A percentile compares a stretch with the other conserved stretches of the same genome.
Conservation (phyloP, 23 tunicate species). For the Styela clava region DNA sequence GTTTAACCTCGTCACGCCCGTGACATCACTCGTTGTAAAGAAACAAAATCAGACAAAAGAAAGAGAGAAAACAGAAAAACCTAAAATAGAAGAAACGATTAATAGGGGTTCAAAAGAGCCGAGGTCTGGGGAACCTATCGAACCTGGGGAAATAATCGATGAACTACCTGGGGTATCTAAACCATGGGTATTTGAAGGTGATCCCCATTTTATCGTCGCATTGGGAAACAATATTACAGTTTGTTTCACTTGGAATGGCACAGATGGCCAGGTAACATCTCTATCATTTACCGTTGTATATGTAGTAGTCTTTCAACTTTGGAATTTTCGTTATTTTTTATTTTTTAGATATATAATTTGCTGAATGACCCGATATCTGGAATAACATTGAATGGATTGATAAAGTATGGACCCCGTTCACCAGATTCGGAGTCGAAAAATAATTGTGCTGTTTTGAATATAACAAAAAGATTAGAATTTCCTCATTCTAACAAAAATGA, state of each 20-base stretch:
- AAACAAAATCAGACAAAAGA: constrained; percentile 12
- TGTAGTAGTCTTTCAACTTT: too few relatives aligned
- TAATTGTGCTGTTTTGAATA: not conserved
- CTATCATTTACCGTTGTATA: too few relatives aligned
- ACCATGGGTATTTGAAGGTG: constrained; percentile 27
- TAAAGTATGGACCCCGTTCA: constrained; percentile 25
- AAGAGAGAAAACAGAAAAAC: not conserved
- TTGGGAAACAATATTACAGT: constrained; percentile 23
- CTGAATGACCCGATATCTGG: constrained; percentile 22
- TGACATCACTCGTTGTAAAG: constrained; percentile 38
- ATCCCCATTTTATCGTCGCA: constrained; percentile 39
- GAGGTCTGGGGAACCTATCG: not conserved
- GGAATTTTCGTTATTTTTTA: too few relatives aligned
- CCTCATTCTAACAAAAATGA: not conserved
- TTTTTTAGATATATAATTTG: constrained; percentile 32
- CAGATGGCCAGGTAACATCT: constrained; percentile 27
- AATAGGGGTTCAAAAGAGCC: not conserved
- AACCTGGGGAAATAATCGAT: not conserved
- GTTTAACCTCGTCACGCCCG: constrained; percentile 32
- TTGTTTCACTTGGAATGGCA: constrained; percentile 46
- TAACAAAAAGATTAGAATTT: not conserved
- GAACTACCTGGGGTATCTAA: not conserved
- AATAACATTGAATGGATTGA: constrained; percentile 20
- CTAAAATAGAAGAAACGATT: not conserved
- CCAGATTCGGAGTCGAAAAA: not conserved